A percentile compares a stretch with the other conserved stretches of the same genome.
Evolutionary conservation across 2,113 vertebrate genomes (phyloP).

Genomic region (Lota lota): DNA sequence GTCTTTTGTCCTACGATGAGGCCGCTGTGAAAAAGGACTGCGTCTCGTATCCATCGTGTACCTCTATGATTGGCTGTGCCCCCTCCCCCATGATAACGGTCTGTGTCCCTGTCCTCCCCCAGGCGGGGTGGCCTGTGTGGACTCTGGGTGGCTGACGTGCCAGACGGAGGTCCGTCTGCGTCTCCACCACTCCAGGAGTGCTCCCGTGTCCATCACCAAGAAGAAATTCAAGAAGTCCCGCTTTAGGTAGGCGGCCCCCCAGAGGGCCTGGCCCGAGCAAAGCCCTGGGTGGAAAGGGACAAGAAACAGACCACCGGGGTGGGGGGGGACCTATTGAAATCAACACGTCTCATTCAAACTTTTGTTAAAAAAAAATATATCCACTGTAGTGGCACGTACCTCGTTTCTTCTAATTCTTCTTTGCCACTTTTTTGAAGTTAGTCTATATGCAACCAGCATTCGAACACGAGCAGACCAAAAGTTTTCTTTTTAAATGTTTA

Average conservation of each 20-base stretch:
- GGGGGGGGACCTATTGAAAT: too few relatives aligned
- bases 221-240: conserved; percentile 96
- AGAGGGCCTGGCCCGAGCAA: too few relatives aligned
- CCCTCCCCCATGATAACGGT: neutral
- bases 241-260: conserved; percentile 82
- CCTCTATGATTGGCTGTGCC: neutral
- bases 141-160: conserved; percentile 94
- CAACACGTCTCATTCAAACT: too few relatives aligned
- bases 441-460: too few relatives aligned
- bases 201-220: conserved; percentile 92
- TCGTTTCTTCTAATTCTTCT: too few relatives aligned
- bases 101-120: conserved; percentile 16
- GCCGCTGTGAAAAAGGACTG: neutral
- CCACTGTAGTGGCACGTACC: too few relatives aligned
- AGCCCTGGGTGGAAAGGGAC: too few relatives aligned
- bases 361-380: too few relatives aligned
- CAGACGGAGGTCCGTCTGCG: conserved; percentile 95
- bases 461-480: too few relatives aligned
- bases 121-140: conserved; percentile 85
- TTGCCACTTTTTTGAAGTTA: too few relatives aligned
- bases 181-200: conserved; percentile 88
- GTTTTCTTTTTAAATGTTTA: too few relatives aligned
- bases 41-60: neutral
- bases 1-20: neutral
- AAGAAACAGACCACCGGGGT: too few relatives aligned